These are phyloP conservation scores for Corythornis leucogaster DNA, from an alignment of 2,797 vertebrate genomes.

Conservation along the genomic window DNA sequence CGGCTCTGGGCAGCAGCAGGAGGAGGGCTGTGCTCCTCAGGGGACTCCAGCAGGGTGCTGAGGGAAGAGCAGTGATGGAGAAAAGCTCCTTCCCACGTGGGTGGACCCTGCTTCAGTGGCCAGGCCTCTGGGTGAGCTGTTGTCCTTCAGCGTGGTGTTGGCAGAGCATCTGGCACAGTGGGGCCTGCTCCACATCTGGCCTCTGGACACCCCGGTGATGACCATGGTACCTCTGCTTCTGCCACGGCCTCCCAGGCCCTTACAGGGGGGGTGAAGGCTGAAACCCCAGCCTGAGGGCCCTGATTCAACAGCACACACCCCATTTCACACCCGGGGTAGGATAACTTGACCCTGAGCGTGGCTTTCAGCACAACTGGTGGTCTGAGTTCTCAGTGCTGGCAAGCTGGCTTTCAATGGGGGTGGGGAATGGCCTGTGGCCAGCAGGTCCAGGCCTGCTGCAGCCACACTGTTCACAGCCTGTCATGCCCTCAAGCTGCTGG, in stretches of 20 bases:
- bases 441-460: neutral
- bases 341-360: neutral
- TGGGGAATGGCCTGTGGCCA: neutral
- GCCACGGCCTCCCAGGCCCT: fast-evolving
- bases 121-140: neutral
- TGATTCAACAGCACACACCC: neutral
- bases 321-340: neutral
- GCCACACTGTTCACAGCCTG: neutral
- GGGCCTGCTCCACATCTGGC: neutral
- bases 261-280: neutral
- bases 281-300: neutral
- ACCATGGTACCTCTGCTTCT: neutral
- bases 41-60: neutral
- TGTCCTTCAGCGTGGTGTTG: neutral
- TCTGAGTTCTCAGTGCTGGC: neutral
- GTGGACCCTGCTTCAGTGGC: neutral
- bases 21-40: neutral
- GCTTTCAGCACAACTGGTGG: neutral
- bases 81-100: neutral
- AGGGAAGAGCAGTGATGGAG: neutral
- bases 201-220: neutral
- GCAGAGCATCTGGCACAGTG: neutral
- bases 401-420: neutral
- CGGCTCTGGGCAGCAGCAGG: neutral
- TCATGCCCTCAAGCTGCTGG: neutral